Percentiles rank a stretch among this genome's conserved stretches.
These are phyloP conservation scores for Phrynocephalus forsythii DNA, from an alignment of 2,797 vertebrate species.

Conservation along the genomic window DNA sequence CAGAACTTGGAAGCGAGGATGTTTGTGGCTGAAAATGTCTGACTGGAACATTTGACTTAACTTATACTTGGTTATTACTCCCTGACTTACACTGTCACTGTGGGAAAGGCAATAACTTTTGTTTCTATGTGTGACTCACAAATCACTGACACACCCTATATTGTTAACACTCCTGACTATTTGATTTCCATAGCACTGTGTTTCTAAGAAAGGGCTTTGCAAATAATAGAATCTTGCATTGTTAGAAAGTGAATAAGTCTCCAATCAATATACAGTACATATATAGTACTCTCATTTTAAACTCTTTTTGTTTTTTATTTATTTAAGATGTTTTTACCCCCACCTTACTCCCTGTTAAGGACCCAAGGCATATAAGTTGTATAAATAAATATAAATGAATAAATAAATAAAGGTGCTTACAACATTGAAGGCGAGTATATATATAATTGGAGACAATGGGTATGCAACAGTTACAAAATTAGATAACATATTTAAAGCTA, in stretches of 20 bases:
- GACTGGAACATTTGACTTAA: background rate
- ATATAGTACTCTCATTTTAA: too few relatives aligned
- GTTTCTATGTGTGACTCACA: conserved; percentile 13
- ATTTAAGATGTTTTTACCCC: too few relatives aligned
- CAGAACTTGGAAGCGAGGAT: background rate
- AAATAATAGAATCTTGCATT: conserved; percentile 72
- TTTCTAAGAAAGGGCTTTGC: conserved; percentile 70
- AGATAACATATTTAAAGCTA: too few relatives aligned
- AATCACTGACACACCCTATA: conserved; percentile 15
- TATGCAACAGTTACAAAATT: too few relatives aligned
- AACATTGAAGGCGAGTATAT: too few relatives aligned
- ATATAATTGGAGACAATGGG: too few relatives aligned
- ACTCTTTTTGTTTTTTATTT: too few relatives aligned
- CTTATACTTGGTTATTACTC: background rate
- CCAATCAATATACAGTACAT: conserved; percentile 48
- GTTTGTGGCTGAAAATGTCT: conserved; percentile 18
- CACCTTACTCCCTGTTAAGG: too few relatives aligned
- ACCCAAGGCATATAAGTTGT: too few relatives aligned
- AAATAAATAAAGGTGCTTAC: too few relatives aligned
- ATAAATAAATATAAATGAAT: too few relatives aligned
- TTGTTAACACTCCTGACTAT: conserved; percentile 2
- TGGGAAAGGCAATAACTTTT: background rate
- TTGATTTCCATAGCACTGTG: conserved; percentile 64
- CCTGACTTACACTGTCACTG: background rate
- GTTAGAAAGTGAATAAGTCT: conserved; percentile 62